Evolutionary conservation across 2,797 vertebrate genomes (phyloP), one percentile per base, ranked within the genome.

Genomic region (Naso thynnoides): DNA sequence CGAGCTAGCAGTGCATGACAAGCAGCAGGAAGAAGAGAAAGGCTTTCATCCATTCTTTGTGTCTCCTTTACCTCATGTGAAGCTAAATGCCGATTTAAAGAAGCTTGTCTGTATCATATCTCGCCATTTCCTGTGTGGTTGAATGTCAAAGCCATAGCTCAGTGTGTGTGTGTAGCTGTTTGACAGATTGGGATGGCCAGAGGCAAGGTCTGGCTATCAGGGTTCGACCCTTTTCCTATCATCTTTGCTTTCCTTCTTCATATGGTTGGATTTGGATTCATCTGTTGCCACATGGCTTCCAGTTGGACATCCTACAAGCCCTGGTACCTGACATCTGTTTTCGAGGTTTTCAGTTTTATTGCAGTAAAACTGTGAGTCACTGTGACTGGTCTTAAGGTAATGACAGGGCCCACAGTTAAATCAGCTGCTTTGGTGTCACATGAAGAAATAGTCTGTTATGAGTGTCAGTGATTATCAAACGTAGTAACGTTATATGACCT

Each of bases 1-100:
- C 33, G 27, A 85, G 91, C 91, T 92, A 92, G 82, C 89, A 81
- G 70, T 52, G 82, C 85, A 86, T 89, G 89, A 89, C 86, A 88
- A 70, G 73, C 79, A 73, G 79, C 80, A 65, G 57, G 59, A 76
- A 55, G 33, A 48, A 53, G 57, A 79, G 59, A 76, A 65, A 60
- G 59, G 27, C 66, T 82, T 36, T 42, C 49, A 58, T 55, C 63
- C 60, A 21, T 57, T 62, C 48, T 45, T 48, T 27, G 48, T 77
- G 48, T 69, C 69, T 55, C 55, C 48, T 70, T 50, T 16, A 61
- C 71, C 23, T 5, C 27, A 2, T 11, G 21, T 31, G 15, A 59
- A 66, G n/a, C 39, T 5, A 60, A 58, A 50, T 24, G 42, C 57
- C 55, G 1, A n/a, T 62, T 58, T 14, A 39, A 33, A 69, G 8